These are phyloP conservation scores for Typhlomys cinereus DNA, from an alignment of 2,113 vertebrate species.

Conservation along the genomic window DNA sequence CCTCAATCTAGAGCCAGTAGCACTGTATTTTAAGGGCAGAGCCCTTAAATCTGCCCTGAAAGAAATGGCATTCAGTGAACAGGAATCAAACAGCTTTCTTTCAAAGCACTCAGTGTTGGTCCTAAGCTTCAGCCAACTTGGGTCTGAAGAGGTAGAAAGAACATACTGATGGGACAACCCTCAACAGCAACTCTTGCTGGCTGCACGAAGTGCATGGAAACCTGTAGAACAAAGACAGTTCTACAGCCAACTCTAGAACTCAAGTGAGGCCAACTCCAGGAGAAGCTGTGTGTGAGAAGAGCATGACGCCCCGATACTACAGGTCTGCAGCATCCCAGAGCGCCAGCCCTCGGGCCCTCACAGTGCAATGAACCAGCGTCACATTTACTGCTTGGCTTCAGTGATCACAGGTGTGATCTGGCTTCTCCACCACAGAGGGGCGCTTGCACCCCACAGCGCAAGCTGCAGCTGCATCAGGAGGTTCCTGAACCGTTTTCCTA, in stretches of 20 bases:
- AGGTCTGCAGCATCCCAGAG: slow-evolving; percentile 47
- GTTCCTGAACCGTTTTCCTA: slow-evolving; percentile 62
- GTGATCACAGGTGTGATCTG: slow-evolving; percentile 5
- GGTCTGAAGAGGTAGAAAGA: slow-evolving; percentile 43
- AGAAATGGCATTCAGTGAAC: slow-evolving; percentile 74
- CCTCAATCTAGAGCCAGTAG: slow-evolving; percentile 75
- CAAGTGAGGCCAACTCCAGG: slow-evolving; percentile 48
- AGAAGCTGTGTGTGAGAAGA: slow-evolving; percentile 41
- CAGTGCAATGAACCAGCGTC: slow-evolving; percentile 34
- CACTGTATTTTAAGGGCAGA: slow-evolving; percentile 71
- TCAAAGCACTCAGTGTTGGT: slow-evolving; percentile 61
- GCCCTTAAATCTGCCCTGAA: slow-evolving; percentile 68
- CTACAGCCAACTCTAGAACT: slow-evolving; percentile 41
- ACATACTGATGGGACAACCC: background rate
- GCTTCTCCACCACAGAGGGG: slow-evolving; percentile 25
- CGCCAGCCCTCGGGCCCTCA: slow-evolving; percentile 2
- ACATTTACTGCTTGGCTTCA: slow-evolving; percentile 49
- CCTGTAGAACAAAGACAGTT: slow-evolving; percentile 36
- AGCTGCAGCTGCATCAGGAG: slow-evolving; percentile 53
- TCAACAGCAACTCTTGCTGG: slow-evolving; percentile 22
- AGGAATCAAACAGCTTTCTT: slow-evolving; percentile 71
- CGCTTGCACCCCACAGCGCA: slow-evolving; percentile 52
- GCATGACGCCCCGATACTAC: background rate
- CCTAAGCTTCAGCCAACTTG: slow-evolving; percentile 47
- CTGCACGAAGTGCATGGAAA: slow-evolving; percentile 44